Evolutionary conservation across 2,797 vertebrate species (phyloP).

Genomic region (Argentina silus): DNA sequence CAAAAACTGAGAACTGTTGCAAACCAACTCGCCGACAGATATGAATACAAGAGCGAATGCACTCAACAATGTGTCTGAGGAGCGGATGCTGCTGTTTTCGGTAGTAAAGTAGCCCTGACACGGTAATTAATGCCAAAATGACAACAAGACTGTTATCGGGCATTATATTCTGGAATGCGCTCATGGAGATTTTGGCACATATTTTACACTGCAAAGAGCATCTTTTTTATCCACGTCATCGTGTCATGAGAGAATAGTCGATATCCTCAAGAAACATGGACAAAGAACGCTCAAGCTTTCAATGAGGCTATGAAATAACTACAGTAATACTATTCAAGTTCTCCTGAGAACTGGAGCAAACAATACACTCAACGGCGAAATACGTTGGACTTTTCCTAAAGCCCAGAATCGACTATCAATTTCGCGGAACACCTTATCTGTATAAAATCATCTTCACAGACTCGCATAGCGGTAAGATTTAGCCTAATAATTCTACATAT

Average conservation of each 20-base stretch:
- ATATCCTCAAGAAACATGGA: constrained; percentile 40
- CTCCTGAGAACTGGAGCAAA: constrained; percentile 48
- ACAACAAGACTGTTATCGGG: constrained; percentile 60
- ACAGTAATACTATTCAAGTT: constrained; percentile 41
- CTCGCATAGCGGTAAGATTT: constrained; percentile 82
- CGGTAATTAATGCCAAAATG: constrained; percentile 61
- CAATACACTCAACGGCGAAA: constrained; percentile 35
- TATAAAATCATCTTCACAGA: constrained; percentile 78
- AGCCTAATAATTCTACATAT: neutral
- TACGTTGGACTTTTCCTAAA: constrained; percentile 66
- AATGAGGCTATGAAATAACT: constrained; percentile 52
- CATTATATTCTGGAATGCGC: constrained; percentile 59
- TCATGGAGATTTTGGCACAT: constrained; percentile 70
- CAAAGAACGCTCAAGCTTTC: constrained; percentile 37
- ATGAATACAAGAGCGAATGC: constrained; percentile 15
- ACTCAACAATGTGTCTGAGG: constrained; percentile 24
- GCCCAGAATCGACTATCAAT: constrained; percentile 57
- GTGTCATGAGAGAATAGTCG: constrained; percentile 27
- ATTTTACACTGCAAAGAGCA: constrained; percentile 76
- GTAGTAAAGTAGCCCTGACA: constrained; percentile 27
- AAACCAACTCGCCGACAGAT: constrained; percentile 29
- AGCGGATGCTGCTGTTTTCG: constrained; percentile 26
- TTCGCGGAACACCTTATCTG: constrained; percentile 63
- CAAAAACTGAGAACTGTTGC: neutral
- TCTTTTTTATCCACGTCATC: constrained; percentile 58